Percentiles rank a stretch among this genome's conserved stretches.
Conservation (phyloP, 2,113 vertebrate genomes). For the Odocoileus hemionus region DNA sequence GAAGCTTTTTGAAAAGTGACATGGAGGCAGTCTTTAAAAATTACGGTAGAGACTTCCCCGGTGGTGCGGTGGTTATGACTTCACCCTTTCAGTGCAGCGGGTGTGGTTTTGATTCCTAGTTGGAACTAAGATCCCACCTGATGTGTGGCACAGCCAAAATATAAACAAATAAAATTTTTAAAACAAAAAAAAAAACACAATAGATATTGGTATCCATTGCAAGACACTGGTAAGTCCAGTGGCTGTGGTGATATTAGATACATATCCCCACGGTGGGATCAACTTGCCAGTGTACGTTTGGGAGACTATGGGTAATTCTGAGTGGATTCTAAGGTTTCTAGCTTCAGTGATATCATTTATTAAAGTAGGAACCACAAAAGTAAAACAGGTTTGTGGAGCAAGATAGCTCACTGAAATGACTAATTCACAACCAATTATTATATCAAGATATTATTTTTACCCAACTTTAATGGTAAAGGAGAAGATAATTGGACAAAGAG, state of each 20-base stretch:
- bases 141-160: not conserved
- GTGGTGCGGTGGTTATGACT: rapidly evolving
- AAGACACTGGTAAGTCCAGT: not conserved
- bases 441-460: slow-evolving; percentile 9
- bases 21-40: not conserved
- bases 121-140: not conserved
- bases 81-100: too few relatives aligned
- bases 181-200: not conserved
- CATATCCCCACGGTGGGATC: not conserved
- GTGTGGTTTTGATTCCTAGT: not conserved
- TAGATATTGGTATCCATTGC: not conserved
- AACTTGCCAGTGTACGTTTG: not conserved
- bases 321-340: not conserved
- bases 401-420: not conserved
- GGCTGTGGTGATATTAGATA: not conserved
- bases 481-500: slow-evolving; percentile 28
- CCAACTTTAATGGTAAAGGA: not conserved
- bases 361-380: not conserved
- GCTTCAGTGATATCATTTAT: not conserved
- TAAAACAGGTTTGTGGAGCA: slow-evolving; percentile 2
- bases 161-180: not conserved
- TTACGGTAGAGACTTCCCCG: not conserved
- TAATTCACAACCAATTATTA: slow-evolving; percentile 26
- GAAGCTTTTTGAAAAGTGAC: not conserved
- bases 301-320: not conserved